Percentiles rank a stretch among this genome's conserved stretches.
Evolutionary conservation across 2,113 vertebrate species (phyloP).

Genomic region (Corvus cornix): DNA sequence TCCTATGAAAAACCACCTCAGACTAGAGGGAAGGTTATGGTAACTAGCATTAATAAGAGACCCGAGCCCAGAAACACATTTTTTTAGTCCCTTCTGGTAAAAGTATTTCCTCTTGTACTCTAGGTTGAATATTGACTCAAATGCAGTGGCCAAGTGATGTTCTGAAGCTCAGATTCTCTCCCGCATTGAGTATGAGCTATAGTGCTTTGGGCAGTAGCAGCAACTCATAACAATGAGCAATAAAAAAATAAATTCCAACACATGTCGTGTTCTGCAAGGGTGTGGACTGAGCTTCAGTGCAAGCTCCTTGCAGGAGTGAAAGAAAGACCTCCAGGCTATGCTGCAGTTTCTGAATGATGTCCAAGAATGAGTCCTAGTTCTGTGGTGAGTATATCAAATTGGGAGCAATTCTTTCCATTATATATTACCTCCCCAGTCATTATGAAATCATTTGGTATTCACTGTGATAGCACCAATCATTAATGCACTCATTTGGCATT

Average conservation of each 20-base stretch:
- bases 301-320: slow-evolving; percentile 13
- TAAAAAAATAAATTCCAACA: slow-evolving; percentile 47
- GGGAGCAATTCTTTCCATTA: slow-evolving; percentile 66
- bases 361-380: slow-evolving; percentile 64
- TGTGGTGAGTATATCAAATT: slow-evolving; percentile 65
- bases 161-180: not conserved
- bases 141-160: not conserved
- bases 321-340: slow-evolving; percentile 30
- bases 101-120: not conserved
- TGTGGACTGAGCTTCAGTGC: not conserved
- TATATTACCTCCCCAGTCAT: slow-evolving; percentile 72
- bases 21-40: not conserved
- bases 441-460: slow-evolving; percentile 78
- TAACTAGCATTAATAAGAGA: not conserved
- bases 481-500: slow-evolving; percentile 74
- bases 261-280: slow-evolving; percentile 12
- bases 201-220: not conserved
- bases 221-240: slow-evolving; percentile 52
- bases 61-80: not conserved
- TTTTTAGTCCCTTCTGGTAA: not conserved
- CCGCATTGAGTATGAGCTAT: not conserved
- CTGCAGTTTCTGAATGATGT: slow-evolving; percentile 55
- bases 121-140: not conserved
- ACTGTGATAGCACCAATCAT: slow-evolving; percentile 74
- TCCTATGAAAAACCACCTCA: not conserved